Percentiles rank a stretch among this genome's conserved stretches.
Evolutionary conservation across 2,888 invertebrate genomes (phyloP).

Genomic region (Agrypnus murinus): DNA sequence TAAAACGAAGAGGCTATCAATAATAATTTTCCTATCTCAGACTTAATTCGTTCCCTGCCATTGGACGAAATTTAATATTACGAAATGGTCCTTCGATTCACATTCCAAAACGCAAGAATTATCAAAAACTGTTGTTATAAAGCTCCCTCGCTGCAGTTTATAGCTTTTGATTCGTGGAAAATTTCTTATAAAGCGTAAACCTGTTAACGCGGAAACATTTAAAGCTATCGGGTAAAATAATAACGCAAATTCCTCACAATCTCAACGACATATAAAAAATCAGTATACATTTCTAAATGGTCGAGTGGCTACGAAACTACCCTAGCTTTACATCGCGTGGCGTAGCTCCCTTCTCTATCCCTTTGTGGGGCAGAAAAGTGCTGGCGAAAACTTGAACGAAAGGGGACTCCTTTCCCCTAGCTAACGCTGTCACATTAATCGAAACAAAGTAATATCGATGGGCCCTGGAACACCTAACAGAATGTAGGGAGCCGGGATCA

Average conservation of each 20-base stretch:
- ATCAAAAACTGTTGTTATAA: slow-evolving; percentile 1
- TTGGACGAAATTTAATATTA: too few relatives aligned
- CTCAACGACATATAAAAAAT: slow-evolving; percentile 28
- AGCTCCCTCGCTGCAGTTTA: slow-evolving; percentile 12
- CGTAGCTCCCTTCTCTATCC: slow-evolving; percentile 56
- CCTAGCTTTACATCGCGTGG: slow-evolving; percentile 49
- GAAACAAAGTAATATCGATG: slow-evolving; percentile 67
- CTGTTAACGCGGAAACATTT: slow-evolving; percentile 26
- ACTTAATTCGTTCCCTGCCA: too few relatives aligned
- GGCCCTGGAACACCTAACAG: slow-evolving; percentile 62
- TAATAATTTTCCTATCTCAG: too few relatives aligned
- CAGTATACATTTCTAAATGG: slow-evolving; percentile 52
- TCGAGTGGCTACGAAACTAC: slow-evolving; percentile 55
- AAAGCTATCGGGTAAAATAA: slow-evolving; percentile 15
- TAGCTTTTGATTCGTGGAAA: slow-evolving; percentile 5
- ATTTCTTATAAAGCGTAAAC: slow-evolving; percentile 25
- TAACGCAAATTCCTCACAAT: slow-evolving; percentile 22
- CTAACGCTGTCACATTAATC: slow-evolving; percentile 66
- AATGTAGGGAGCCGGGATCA: slow-evolving; percentile 55
- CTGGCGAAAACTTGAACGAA: slow-evolving; percentile 59
- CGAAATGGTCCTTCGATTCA: too few relatives aligned
- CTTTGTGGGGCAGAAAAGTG: slow-evolving; percentile 53
- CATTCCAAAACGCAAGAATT: neutral
- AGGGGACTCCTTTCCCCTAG: slow-evolving; percentile 57
- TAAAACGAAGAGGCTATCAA: too few relatives aligned